Conservation (phyloP, 2,888 invertebrate species). For the Sylvicola cinctus region DNA sequence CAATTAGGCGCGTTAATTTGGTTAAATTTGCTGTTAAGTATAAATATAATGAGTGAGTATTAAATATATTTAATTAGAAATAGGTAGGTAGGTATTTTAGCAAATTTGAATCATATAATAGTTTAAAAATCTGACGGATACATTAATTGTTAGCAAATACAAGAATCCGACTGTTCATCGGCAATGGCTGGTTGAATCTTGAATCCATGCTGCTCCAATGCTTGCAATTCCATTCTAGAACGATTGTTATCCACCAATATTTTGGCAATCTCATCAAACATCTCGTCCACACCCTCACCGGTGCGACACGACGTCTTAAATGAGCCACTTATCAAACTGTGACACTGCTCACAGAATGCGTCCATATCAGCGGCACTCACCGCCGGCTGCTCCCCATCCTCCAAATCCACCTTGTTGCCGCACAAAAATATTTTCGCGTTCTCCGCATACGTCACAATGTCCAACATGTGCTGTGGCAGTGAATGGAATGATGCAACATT, state of each 20-base stretch:
- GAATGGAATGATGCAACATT: slow-evolving; percentile 84
- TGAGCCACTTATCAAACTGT: slow-evolving; percentile 68
- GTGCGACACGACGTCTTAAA: slow-evolving; percentile 82
- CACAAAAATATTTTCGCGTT: slow-evolving; percentile 90
- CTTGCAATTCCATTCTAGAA: slow-evolving; percentile 63
- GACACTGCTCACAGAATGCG: slow-evolving; percentile 80
- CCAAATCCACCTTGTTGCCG: slow-evolving; percentile 77
- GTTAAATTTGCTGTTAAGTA: too few species aligned
- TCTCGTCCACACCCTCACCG: slow-evolving; percentile 69
- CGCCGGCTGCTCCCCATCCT: slow-evolving; percentile 37
- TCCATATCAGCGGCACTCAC: slow-evolving; percentile 77
- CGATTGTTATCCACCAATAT: slow-evolving; percentile 61
- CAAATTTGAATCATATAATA: too few species aligned
- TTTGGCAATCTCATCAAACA: slow-evolving; percentile 75
- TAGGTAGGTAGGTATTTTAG: too few species aligned
- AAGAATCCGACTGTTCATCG: slow-evolving; percentile 12
- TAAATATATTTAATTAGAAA: too few species aligned
- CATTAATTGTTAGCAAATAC: neutral
- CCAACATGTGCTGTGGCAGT: slow-evolving; percentile 76
- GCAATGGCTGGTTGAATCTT: slow-evolving; percentile 46
- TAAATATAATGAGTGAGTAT: too few species aligned
- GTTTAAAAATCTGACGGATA: too few species aligned
- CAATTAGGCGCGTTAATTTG: too few species aligned
- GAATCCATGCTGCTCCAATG: slow-evolving; percentile 55
- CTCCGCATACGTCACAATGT: slow-evolving; percentile 84